These are phyloP conservation scores for Eretmocerus hayati DNA, from an alignment of 2,888 invertebrate genomes.

Conservation along the genomic window DNA sequence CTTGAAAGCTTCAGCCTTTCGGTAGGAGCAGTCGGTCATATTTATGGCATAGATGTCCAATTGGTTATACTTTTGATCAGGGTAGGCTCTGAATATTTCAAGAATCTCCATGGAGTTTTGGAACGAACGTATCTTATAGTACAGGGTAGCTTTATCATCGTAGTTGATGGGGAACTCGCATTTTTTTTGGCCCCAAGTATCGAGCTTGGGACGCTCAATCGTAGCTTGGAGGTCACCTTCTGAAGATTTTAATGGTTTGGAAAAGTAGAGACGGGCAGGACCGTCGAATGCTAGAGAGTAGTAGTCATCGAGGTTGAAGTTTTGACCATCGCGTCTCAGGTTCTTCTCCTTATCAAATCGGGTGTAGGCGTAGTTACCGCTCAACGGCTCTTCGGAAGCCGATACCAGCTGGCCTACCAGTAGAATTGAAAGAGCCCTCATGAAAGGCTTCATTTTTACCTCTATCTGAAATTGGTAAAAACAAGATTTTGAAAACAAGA, in stretches of 20 bases:
- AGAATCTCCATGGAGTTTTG: conserved; percentile 4
- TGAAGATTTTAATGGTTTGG: neutral
- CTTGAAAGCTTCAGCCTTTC: neutral
- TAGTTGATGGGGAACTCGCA: conserved; percentile 7
- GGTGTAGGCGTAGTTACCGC: no score
- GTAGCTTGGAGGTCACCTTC: conserved; percentile 1
- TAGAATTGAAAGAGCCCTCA: no score
- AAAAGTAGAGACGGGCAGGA: conserved; percentile 3
- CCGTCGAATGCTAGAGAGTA: conserved; percentile 4
- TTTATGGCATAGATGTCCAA: conserved; percentile 9
- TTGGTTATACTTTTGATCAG: neutral
- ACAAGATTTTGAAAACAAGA: no score
- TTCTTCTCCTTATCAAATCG: no score
- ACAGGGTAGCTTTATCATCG: neutral
- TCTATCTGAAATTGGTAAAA: no score
- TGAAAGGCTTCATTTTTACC: no score
- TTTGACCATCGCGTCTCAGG: no score
- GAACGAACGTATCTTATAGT: conserved; percentile 1
- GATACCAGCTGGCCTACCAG: no score
- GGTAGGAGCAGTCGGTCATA: conserved; percentile 9
- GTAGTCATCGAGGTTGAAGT: conserved; percentile 6
- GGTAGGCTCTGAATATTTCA: conserved; percentile 3
- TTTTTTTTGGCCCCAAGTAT: neutral
- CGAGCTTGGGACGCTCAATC: conserved; percentile 6
- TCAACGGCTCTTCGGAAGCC: no score